These are phyloP conservation scores for Nephrotoma appendiculata DNA, from an alignment of 2,888 invertebrate species.

Conservation along the genomic window DNA sequence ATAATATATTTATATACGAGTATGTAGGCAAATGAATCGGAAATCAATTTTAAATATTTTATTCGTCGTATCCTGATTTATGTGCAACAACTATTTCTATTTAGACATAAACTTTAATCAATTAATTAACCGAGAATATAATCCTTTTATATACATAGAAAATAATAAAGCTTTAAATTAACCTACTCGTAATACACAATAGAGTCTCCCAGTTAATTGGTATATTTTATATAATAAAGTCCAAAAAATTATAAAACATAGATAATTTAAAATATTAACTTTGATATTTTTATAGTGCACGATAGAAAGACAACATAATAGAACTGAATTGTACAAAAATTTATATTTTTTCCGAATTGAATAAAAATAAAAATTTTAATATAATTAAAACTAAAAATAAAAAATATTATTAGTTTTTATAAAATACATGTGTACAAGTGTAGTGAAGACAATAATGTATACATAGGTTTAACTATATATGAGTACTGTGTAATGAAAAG, in stretches of 20 bases:
- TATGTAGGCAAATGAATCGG: neutral
- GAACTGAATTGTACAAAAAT: neutral
- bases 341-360: neutral
- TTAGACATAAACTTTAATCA: neutral
- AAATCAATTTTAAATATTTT: neutral
- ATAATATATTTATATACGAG: neutral
- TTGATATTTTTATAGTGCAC: neutral
- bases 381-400: neutral
- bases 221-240: neutral
- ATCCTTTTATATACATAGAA: neutral
- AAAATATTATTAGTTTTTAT: neutral
- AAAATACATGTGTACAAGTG: neutral
- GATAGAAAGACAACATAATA: neutral
- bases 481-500: neutral
- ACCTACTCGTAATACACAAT: neutral
- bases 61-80: neutral
- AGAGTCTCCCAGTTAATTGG: neutral
- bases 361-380: neutral
- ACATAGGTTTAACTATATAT: neutral
- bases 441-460: neutral
- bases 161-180: no score
- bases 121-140: neutral
- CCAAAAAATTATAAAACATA: neutral
- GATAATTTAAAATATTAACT: neutral
- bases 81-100: neutral